Evolutionary conservation across 2,113 vertebrate genomes (phyloP), one percentile per base, ranked within the genome.

Genomic region (Serinus canaria): DNA sequence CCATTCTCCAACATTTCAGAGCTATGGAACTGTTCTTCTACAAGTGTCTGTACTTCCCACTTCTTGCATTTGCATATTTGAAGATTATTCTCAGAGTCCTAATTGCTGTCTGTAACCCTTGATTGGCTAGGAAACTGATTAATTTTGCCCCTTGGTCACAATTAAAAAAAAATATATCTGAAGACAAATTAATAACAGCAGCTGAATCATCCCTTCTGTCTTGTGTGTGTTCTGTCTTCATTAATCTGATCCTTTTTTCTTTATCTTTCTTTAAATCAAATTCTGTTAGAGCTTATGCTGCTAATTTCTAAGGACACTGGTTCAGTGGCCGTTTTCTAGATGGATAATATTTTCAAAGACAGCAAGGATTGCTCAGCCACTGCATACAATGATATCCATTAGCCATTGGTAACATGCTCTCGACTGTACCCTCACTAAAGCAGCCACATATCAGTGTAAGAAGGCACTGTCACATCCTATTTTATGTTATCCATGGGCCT

Each of bases 101-200:
- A 59, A 88, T 93, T 96, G 55, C 68, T 72, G 47, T 59, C 55
- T 70, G 25, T 86, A 90, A 78, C 72, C 59, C 24, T 80, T 90
- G 53, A 81, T 81, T 94, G 88, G n/a, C 44, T 84, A 78, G 60
- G 72, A 92, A 92, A 87, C 49, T 49, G 74, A 87, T 73, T 89
- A 84, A 87, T 83, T 76, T 92, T 87, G 28, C 60, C 70, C 72
- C 37, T 89, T 93, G 79, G 66, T 90, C 58, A 64, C 76, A 92
- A 90, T 83, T 83, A 89, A 86, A 93, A 74, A 75, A 94, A 94
- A 90, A 78, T 75, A 37, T 75, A 72, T 92, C 56, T 92, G n/a
- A 78, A 90, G 79, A 90, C 20, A 86, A 94, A 89, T 70, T 22
- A 66, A 33, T 83, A 94, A 67, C 27, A 83, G 55, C 72, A 91